A percentile compares a stretch with the other conserved stretches of the same genome.
phyloP scores from a whole-genome alignment of 1,140 invertebrate species.

The Caenorhabditis latens region DNA sequence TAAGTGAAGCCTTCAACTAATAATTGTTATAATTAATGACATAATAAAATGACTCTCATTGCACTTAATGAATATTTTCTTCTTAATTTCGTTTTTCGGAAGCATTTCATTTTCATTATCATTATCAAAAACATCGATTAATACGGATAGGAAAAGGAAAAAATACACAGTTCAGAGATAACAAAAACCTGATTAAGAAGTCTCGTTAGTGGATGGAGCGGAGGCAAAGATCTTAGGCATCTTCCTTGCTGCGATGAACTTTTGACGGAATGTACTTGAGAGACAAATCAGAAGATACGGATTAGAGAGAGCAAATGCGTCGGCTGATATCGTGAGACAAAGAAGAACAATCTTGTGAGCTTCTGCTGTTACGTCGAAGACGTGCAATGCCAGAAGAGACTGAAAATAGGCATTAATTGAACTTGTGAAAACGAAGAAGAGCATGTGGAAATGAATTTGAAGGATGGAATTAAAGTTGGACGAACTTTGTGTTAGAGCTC shows the following conservation, averaged over 20 bases:
- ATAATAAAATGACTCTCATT: constrained; percentile 55
- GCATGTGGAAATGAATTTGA: neutral
- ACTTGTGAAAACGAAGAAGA: neutral
- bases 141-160: neutral
- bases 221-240: constrained; percentile 13
- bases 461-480: neutral
- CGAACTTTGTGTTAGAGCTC: neutral
- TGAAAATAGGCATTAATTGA: neutral
- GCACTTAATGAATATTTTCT: constrained; percentile 2
- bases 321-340: neutral
- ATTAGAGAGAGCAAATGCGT: constrained; percentile 36
- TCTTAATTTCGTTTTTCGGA: too few relatives aligned
- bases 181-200: constrained; percentile 16
- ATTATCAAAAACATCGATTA: too few relatives aligned
- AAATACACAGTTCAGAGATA: constrained; percentile 9
- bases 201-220: constrained; percentile 35
- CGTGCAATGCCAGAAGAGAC: constrained; percentile 27
- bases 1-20: neutral
- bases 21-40: constrained; percentile 18
- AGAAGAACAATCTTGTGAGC: constrained; percentile 16
- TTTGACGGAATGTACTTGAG: constrained; percentile 17
- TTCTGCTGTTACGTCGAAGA: constrained; percentile 34
- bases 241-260: constrained; percentile 7
- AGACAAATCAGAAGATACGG: constrained; percentile 32
- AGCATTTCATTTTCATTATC: too few relatives aligned